Percentiles rank a stretch among this genome's conserved stretches.
These are phyloP conservation scores for Engraulis encrasicolus DNA, from an alignment of 2,113 vertebrate species.

Conservation along the genomic window DNA sequence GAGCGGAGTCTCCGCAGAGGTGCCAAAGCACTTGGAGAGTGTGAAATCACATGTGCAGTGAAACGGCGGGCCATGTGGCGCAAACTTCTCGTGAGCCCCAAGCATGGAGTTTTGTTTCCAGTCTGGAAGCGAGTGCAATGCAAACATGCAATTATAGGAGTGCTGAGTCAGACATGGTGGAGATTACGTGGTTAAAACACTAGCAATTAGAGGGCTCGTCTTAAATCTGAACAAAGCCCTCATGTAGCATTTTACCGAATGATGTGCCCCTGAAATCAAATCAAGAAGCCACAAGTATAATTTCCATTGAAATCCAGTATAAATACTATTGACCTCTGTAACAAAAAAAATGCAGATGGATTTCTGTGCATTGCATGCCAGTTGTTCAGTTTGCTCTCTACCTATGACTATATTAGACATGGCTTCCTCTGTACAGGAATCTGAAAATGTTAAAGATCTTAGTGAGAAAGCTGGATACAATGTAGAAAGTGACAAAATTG, in stretches of 20 bases:
- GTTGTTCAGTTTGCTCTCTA: background rate
- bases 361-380: background rate
- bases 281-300: constrained; percentile 11
- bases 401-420: background rate
- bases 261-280: constrained; percentile 24
- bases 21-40: constrained; percentile 60
- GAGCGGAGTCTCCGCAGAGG: constrained; percentile 47
- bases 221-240: constrained; percentile 7
- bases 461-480: background rate
- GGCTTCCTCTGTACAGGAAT: background rate
- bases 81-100: constrained; percentile 53
- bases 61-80: constrained; percentile 31
- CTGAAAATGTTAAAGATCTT: background rate
- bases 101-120: constrained; percentile 51
- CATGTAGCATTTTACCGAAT: background rate
- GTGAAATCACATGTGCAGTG: constrained; percentile 59
- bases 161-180: constrained; percentile 63
- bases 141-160: constrained; percentile 69
- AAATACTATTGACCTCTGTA: background rate
- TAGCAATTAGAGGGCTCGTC: constrained; percentile 44
- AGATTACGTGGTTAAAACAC: constrained; percentile 60
- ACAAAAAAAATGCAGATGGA: background rate
- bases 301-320: constrained; percentile 10
- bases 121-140: constrained; percentile 56
- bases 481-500: no score